Base-by-base conservation (phyloP, 1,140 invertebrate genomes). In the Drosophila azteca region DNA sequence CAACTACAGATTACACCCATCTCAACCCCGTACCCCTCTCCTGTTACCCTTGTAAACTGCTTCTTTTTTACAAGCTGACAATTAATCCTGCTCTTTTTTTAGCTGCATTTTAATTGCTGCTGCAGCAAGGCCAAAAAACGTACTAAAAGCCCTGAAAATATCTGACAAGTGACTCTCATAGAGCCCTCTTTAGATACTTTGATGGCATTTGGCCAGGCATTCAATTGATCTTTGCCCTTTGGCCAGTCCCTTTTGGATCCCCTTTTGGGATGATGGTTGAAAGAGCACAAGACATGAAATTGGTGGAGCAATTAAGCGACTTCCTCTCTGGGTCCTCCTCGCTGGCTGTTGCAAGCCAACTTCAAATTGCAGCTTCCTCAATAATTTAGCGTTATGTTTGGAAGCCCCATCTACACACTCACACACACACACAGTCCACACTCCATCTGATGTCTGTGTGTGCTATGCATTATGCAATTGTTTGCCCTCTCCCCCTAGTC, bases 401-500 rank as follows among this genome's bases (percentile, higher is more conserved):
- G 44, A 55, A n/a, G n/a, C 11, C 35, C 35, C 35, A 39, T 39
- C 35, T 39, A 24, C 55, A 61, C 35, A 24, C 35, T 13, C 24
- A 0, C 17, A 20, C 17, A 20, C 17, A 20, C 35, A 39, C 24
- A 0, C 17, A 20, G n/a, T n/a, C n/a, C 35, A 39, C 24, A 0
- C 24, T 6, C 24, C 24, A 3, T 26, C 3, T 13, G 1, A 5
- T 5, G 35, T 39, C 35, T 39, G 35, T 39, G 1, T 39, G 35
- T 55, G 31, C 11, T 39, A 44, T 69, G 24, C 55, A 70, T 82
- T 82, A 85, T 82, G 81, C 82, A 85, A 85, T 73, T 65, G 73
- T 77, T 61, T 64, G 64, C 63, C 76, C 67, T 63, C 50, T 61
- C 61, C 15, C 60, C 31, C n/a, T n/a, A 46, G 58, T n/a, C 46